These are phyloP conservation scores for Glaucopsyche alexis DNA, from an alignment of 2,888 invertebrate species.

Conservation along the genomic window DNA sequence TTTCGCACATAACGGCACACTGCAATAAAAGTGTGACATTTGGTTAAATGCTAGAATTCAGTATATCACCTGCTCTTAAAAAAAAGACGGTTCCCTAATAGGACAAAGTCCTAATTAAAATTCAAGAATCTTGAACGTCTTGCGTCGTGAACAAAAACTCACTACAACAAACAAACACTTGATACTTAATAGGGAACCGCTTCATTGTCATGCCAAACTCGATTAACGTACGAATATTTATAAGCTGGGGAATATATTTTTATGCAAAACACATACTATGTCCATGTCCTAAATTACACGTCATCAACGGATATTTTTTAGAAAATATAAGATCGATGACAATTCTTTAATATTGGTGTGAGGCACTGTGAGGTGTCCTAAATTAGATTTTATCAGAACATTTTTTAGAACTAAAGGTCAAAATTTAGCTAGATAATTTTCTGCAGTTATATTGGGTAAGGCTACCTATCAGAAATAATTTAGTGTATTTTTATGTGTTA, in stretches of 20 bases:
- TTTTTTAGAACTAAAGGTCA: no score
- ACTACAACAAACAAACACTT: conserved; percentile 13
- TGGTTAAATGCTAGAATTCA: neutral
- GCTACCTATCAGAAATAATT: no score
- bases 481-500: no score
- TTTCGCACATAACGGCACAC: neutral
- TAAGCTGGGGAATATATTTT: neutral
- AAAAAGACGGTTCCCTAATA: neutral
- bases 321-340: neutral
- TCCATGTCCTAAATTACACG: neutral
- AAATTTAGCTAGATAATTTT: no score
- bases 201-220: conserved; percentile 12
- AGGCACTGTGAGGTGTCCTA: no score
- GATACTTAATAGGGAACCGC: conserved; percentile 11
- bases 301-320: neutral
- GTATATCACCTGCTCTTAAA: conserved; percentile 8
- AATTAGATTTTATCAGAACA: no score
- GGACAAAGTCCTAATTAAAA: conserved; percentile 9
- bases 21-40: neutral
- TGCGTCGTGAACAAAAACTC: neutral
- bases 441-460: no score
- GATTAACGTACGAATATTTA: conserved; percentile 13
- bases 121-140: conserved; percentile 9
- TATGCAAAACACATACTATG: neutral
- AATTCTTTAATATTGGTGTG: no score